phyloP scores from a whole-genome alignment of 1,140 invertebrate species.

The Solenopsis invicta region DNA sequence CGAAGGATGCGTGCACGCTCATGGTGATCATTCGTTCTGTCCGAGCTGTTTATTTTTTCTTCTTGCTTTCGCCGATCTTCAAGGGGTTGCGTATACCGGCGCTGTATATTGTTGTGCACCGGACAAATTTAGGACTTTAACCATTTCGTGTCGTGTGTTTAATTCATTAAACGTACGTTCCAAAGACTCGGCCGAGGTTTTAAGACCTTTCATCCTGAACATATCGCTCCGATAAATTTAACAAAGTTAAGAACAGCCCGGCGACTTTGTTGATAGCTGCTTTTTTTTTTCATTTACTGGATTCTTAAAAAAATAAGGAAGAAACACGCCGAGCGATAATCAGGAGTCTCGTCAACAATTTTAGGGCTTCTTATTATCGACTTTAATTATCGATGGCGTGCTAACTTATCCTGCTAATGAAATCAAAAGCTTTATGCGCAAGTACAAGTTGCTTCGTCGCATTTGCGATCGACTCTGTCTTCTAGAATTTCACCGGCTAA shows the following conservation, averaged over 20 bases:
- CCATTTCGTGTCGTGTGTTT: background rate
- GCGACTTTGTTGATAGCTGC: background rate
- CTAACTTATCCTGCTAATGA: background rate
- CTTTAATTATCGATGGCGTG: background rate
- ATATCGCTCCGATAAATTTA: background rate
- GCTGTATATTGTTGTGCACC: constrained; percentile 24
- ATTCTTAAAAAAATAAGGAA: constrained; percentile 24
- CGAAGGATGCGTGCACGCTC: constrained; percentile 36
- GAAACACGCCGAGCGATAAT: background rate
- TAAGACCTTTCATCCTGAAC: background rate
- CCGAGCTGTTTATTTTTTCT: background rate
- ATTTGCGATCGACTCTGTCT: background rate
- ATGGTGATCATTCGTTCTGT: constrained; percentile 47
- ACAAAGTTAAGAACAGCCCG: background rate
- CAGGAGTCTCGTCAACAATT: background rate
- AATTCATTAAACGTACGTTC: constrained; percentile 26
- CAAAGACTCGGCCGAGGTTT: background rate
- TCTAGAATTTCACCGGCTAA: background rate
- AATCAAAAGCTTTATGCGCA: background rate
- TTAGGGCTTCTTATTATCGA: background rate
- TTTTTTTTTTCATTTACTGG: background rate
- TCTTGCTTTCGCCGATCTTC: background rate
- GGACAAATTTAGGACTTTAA: constrained; percentile 42
- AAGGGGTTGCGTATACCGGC: background rate
- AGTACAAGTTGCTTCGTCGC: background rate